These are phyloP conservation scores for Leptopilina drosophilae DNA, from an alignment of 2,888 invertebrate genomes.

Conservation along the genomic window DNA sequence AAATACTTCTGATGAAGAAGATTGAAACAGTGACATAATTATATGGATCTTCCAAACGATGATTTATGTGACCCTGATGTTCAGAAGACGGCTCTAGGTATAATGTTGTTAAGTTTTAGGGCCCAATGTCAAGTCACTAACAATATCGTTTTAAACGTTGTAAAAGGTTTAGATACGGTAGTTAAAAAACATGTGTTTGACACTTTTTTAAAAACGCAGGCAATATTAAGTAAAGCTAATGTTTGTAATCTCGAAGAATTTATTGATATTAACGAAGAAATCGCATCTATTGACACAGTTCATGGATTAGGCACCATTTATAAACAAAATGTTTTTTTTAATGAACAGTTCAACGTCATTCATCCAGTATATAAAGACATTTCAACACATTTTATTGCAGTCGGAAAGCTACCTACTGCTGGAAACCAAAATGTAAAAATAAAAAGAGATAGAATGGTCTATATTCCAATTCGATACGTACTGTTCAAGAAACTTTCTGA, in stretches of 20 bases:
- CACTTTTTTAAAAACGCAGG: not conserved
- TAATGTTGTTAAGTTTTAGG: not conserved
- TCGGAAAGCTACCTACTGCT: not conserved
- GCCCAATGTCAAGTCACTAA: not conserved
- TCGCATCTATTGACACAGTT: not conserved
- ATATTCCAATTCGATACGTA: not conserved
- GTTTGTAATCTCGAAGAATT: not conserved
- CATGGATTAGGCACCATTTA: not conserved
- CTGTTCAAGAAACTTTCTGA: not conserved
- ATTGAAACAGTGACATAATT: not conserved
- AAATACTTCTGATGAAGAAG: not conserved
- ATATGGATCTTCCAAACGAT: not conserved
- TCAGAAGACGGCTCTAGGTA: not conserved
- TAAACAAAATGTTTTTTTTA: not conserved
- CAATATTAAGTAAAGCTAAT: not conserved
- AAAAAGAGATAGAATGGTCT: not conserved
- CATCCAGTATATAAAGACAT: not conserved
- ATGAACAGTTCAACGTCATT: not conserved
- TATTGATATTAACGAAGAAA: not conserved
- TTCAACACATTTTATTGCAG: not conserved
- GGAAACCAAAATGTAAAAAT: not conserved
- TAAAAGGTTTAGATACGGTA: not conserved
- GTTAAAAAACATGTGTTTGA: not conserved
- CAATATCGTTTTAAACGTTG: not conserved
- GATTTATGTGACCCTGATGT: not conserved